These are phyloP conservation scores for Wiebesia pumilae DNA, from an alignment of 1,140 invertebrate species.

Conservation along the genomic window DNA sequence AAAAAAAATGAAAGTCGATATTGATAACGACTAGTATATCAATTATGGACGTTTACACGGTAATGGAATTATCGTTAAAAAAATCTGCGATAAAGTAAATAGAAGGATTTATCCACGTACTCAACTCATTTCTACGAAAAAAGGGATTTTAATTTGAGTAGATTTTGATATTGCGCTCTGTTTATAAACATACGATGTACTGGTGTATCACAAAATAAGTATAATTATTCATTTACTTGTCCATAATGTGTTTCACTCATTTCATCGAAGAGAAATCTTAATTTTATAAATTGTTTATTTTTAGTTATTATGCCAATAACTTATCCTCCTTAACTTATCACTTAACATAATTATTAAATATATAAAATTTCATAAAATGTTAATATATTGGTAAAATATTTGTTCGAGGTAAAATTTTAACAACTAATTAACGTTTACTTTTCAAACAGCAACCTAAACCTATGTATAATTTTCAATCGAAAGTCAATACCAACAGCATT, in stretches of 20 bases:
- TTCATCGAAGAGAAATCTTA: neutral
- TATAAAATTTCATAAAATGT: too few relatives aligned
- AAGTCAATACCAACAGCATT: too few relatives aligned
- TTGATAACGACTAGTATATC: neutral
- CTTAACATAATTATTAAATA: too few relatives aligned
- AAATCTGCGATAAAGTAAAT: neutral
- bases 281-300: too few relatives aligned
- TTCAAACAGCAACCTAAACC: too few relatives aligned
- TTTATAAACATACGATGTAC: neutral
- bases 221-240: neutral
- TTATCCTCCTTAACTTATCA: too few relatives aligned
- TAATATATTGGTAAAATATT: too few relatives aligned
- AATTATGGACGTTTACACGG: neutral
- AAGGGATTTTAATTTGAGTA: neutral
- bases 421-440: too few relatives aligned
- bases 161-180: neutral
- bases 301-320: too few relatives aligned
- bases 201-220: neutral
- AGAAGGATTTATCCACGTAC: too few relatives aligned
- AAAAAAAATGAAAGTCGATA: neutral
- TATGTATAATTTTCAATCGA: too few relatives aligned
- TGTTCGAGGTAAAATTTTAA: too few relatives aligned
- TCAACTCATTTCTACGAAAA: neutral
- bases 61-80: neutral
- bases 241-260: neutral